Base-by-base conservation (phyloP, 64 coral and sea anemone genomes). In the Anthopleura sola region DNA sequence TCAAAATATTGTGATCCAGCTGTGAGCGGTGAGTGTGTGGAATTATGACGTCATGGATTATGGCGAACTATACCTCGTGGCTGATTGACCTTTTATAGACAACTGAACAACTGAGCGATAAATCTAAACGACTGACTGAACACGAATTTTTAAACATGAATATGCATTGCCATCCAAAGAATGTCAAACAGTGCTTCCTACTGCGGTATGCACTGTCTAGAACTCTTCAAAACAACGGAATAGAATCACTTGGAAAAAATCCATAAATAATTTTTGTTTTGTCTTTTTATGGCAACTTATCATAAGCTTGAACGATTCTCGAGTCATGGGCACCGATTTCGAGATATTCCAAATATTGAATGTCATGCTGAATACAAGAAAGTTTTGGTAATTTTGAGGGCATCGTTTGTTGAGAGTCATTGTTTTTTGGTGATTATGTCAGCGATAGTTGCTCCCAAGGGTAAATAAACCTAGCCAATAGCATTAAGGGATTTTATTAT, bases 381-480 rank as follows among this genome's bases (percentile, higher is more conserved):
- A 71, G 66, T 71, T 71, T 33, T 29, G 12, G 9, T 33, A 69
- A 69, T 69, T 69, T 69, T 69, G n/a, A 69, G 33, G 15, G 66
- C 66, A 69, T 34, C 66, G 29, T 15, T 79, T 47, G 1, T 26
- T 12, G 82, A 60, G 18, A 23, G 24, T 32, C 32, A 49, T 81
- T 53, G 60, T 86, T 81, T 15, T 55, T 31, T 8, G 18, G 33
- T 90, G 48, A 85, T 54, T 83, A 71, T 31, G 28, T 34, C 26
- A 71, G n/a, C 1, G 11, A 10, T 51, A 37, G 57, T 37, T 69
- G 74, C 18, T 91, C 89, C 62, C 84, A 24, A 49, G 78, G 19
- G 89, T 91, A 86, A 91, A 91, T 86, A 86, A 86, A 47, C 11
- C 37, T 49, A 26, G 19, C 89, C 89, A 86, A 91, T 91, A 34